Base-by-base conservation (phyloP, 2,113 vertebrate species). In the Nycticryphes semicollaris region DNA sequence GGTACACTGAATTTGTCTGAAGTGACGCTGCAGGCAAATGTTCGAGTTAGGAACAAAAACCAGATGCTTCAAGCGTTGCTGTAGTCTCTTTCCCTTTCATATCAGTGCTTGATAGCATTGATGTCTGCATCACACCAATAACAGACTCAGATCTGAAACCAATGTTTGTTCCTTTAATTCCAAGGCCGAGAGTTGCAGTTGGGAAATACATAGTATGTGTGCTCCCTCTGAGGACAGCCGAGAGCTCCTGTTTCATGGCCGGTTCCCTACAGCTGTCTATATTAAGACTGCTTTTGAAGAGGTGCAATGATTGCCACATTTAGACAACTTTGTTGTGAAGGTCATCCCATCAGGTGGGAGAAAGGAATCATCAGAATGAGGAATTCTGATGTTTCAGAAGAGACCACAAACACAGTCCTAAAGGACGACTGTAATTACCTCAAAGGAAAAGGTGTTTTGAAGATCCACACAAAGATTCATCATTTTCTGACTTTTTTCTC, bases 191-290 rank as follows among this genome's bases (percentile, higher is more conserved):
- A 59, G 22, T 8, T 57, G 25, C 8, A 0, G 17, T 14, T 62
- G 75, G 54, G 48, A 60, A 78, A 73, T 39, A 68, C 1, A 0
- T 0, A 1, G 18, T 20, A 30, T 3, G 15, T 10, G 10, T 1
- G 0, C 12, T 51, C 13, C 20, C 30, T 66, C 43, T 63, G 28
- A 83, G 56, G n/a, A 82, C 25, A 59, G 62, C 27, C 7, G 28
- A 41, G 57, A 73, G 13, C 31, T 72, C 31, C 35, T 78, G 59
- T 24, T 41, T 67, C 73, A 25, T 2, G 3, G 74, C 20, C 4
- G 0, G 12, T 13, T 84, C 47, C 33, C 27, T 63, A 57, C 70
- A 66, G 31, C 27, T 64, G 6, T n/a, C 56, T 39, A 0, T 11
- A 37, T 39, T 31, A 68, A 67, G 22, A 50, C 4, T 51, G 35